Evolutionary conservation across 2,113 vertebrate genomes (phyloP), one percentile per base, ranked within the genome.

Genomic region (Psilopsiagon aymara): DNA sequence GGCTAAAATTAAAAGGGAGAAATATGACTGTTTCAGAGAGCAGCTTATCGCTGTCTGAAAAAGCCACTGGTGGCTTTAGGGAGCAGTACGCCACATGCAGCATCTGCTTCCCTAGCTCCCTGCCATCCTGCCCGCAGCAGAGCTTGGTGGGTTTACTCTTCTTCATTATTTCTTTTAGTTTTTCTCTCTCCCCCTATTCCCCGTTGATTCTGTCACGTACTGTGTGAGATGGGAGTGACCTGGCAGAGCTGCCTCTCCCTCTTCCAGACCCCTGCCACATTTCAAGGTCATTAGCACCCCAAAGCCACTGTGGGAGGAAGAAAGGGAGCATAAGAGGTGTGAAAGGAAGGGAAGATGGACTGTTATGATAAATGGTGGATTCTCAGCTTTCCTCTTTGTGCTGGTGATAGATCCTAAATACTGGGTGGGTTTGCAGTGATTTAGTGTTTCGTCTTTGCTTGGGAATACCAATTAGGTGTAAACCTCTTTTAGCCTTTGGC

Each of bases 401-500:
- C 68, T 88, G 31, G 35, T 82, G 44, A 28, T 73, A 57, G 41
- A 60, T 69, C 37, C 68, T 81, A 80, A 88, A 63, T 68, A 47
- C 37, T 43, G 86, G 66, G 74, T 94, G 82, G 73, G 74, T 88
- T 95, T 86, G 44, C 66, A 63, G 53, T 85, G 77, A 93, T 92
- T 79, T 73, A 76, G 49, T 59, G 66, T 91, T 95, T 94, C 71
- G 52, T 84, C 74, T 80, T 92, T 82, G 33, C 52, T 68, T 60
- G 67, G 67, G 71, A 92, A 91, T 89, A 85, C 44, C 79, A 69
- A 92, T 90, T 24, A 86, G 83, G 83, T 88, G 88, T 86, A 93
- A 90, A 95, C 63, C 74, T 93, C 87, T 76, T 64, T 88, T 78
- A 84, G 74, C 80, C 90, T 88, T 66, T 95, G 75, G 59, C 59